A percentile compares a stretch with the other conserved stretches of the same genome.
Conservation (phyloP, 2,888 invertebrate genomes). For the Platerodrilus igneus region DNA sequence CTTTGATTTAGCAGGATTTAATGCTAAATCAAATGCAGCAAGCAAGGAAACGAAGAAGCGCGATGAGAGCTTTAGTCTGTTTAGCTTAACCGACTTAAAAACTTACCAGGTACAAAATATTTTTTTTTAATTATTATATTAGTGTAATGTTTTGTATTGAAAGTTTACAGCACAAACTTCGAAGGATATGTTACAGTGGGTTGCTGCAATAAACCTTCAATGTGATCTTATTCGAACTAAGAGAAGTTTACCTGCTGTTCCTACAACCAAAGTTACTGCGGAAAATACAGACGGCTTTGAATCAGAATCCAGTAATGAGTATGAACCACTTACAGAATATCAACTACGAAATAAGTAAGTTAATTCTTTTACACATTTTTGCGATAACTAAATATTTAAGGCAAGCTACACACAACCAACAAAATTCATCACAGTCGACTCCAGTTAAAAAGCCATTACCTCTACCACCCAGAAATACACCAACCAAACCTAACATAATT, state of each 20-base stretch:
- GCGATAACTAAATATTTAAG: background rate
- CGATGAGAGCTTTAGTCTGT: conserved; percentile 15
- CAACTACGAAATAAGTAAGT: conserved; percentile 9
- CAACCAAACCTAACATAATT: background rate
- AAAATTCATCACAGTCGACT: background rate
- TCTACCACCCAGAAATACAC: conserved; percentile 11
- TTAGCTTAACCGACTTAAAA: conserved; percentile 8
- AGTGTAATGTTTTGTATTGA: conserved; percentile 4
- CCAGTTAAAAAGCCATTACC: conserved; percentile 6
- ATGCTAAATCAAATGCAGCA: conserved; percentile 13
- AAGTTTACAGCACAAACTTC: conserved; percentile 23
- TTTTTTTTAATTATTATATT: conserved; percentile 2
- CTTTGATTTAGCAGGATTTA: conserved; percentile 20
- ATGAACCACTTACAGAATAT: conserved; percentile 13
- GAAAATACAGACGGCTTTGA: background rate
- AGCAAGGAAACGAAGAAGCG: conserved; percentile 15
- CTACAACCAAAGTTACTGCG: background rate
- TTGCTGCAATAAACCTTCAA: conserved; percentile 17
- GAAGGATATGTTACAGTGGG: conserved; percentile 25
- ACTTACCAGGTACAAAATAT: conserved; percentile 10
- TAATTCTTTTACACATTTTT: background rate
- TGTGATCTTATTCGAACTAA: background rate
- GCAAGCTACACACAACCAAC: too few relatives aligned
- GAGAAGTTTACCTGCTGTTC: conserved; percentile 14
- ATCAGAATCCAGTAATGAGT: conserved; percentile 8